Percentiles rank a stretch among this genome's conserved stretches.
These are phyloP conservation scores for Drosophila cognata DNA, from an alignment of 2,888 invertebrate species.

Conservation along the genomic window DNA sequence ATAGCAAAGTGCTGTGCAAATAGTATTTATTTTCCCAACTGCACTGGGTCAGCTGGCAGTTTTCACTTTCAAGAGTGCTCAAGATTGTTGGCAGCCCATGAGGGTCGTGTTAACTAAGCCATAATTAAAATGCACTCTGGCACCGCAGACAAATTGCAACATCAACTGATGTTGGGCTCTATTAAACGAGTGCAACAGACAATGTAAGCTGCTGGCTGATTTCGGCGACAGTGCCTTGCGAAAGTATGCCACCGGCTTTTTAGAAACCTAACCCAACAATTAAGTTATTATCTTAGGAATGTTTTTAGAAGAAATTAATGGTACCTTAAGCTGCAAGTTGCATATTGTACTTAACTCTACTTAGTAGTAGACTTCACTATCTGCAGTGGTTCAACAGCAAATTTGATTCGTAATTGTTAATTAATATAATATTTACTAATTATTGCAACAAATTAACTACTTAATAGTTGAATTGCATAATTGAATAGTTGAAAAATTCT, in stretches of 20 bases:
- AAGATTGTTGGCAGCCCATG: slow-evolving; percentile 24
- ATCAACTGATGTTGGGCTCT: slow-evolving; percentile 47
- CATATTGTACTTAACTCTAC: background rate
- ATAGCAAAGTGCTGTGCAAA: slow-evolving; percentile 37
- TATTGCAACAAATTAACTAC: background rate
- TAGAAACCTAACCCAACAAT: slow-evolving; percentile 2
- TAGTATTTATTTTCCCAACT: slow-evolving; percentile 29
- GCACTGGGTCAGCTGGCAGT: slow-evolving; percentile 51
- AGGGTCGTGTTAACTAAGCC: slow-evolving; percentile 52
- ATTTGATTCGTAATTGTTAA: too few relatives aligned
- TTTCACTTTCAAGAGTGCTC: slow-evolving; percentile 70
- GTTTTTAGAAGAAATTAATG: background rate
- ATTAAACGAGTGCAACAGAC: slow-evolving; percentile 56
- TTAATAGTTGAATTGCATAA: too few relatives aligned
- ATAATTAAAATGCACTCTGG: slow-evolving; percentile 75
- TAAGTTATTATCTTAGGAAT: background rate
- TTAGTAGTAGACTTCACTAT: background rate
- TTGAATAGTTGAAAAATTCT: background rate
- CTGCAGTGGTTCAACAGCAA: background rate
- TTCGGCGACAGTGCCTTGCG: slow-evolving; percentile 48
- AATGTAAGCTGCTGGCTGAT: slow-evolving; percentile 1
- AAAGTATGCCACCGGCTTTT: slow-evolving; percentile 67
- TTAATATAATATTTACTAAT: background rate
- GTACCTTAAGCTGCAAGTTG: background rate
- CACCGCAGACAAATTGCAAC: slow-evolving; percentile 51